Conservation (phyloP, 2,888 invertebrate species). For the Argyresthia albistria region DNA sequence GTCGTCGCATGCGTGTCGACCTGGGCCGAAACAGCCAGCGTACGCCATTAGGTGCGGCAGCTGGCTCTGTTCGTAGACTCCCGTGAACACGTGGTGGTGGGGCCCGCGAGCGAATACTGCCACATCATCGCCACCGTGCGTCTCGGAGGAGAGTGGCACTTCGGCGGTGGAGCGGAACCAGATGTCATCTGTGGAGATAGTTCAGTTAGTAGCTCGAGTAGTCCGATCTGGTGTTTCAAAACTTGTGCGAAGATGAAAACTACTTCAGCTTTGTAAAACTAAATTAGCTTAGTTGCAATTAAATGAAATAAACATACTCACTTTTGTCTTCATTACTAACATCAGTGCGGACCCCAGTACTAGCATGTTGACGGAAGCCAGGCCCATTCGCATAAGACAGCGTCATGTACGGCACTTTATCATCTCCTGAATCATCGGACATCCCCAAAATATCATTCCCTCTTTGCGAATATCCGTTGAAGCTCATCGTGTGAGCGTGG, state of each 20-base stretch:
- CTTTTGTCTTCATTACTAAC: neutral
- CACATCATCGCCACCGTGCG: conserved; percentile 87
- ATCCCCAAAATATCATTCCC: conserved; percentile 34
- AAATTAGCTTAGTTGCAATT: too few relatives aligned
- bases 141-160: conserved; percentile 75
- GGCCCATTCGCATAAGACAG: conserved; percentile 75
- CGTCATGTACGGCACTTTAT: conserved; percentile 64
- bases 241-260: too few relatives aligned
- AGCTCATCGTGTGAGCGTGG: conserved; percentile 80
- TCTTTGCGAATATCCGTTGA: conserved; percentile 77
- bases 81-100: conserved; percentile 81
- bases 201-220: too few relatives aligned
- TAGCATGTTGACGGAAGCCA: conserved; percentile 37
- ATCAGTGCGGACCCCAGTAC: conserved; percentile 24
- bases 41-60: conserved; percentile 83
- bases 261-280: too few relatives aligned
- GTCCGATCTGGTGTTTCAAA: too few relatives aligned
- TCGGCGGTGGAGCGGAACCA: conserved; percentile 43
- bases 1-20: conserved; percentile 38
- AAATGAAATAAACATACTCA: neutral
- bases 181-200: neutral
- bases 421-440: conserved; percentile 34
- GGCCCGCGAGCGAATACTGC: conserved; percentile 81
- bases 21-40: conserved; percentile 78
- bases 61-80: conserved; percentile 82